Conservation (phyloP, 2,113 vertebrate species). For the Xiphias gladius region DNA sequence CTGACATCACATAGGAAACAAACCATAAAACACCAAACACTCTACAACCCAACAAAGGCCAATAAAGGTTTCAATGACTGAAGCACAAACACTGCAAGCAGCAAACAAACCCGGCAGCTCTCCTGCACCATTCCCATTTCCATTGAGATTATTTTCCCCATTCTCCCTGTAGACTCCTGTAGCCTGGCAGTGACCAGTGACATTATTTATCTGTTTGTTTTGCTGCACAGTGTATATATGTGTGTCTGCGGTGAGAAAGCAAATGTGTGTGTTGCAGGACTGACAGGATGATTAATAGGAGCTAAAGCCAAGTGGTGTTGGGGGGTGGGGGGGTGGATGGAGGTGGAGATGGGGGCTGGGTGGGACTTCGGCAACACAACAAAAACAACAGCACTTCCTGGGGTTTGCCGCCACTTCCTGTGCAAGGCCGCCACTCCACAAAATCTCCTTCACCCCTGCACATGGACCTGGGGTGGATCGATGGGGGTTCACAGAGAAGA, state of each 20-base stretch:
- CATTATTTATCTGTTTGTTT: slow-evolving; percentile 83
- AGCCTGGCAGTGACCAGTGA: slow-evolving; percentile 51
- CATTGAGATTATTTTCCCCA: slow-evolving; percentile 60
- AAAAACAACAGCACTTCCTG: slow-evolving; percentile 78
- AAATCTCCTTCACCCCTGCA: slow-evolving; percentile 16
- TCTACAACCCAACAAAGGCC: slow-evolving; percentile 72
- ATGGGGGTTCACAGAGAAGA: slow-evolving; percentile 21
- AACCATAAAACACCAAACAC: slow-evolving; percentile 75
- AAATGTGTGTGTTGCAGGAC: slow-evolving; percentile 55
- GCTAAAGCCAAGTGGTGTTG: slow-evolving; percentile 46
- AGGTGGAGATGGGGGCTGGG: slow-evolving; percentile 65
- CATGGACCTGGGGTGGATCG: slow-evolving; percentile 30
- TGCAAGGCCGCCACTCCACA: slow-evolving; percentile 27
- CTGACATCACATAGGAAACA: slow-evolving; percentile 73
- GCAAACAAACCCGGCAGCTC: slow-evolving; percentile 68
- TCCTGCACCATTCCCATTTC: slow-evolving; percentile 54
- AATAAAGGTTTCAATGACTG: slow-evolving; percentile 69
- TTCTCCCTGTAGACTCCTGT: slow-evolving; percentile 36
- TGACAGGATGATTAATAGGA: slow-evolving; percentile 82
- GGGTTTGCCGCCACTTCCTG: slow-evolving; percentile 73
- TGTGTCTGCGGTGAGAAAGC: slow-evolving; percentile 52
- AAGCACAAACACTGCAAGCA: slow-evolving; percentile 62
- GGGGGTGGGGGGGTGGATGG: slow-evolving; percentile 18
- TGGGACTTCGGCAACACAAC: slow-evolving; percentile 73
- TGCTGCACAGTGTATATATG: slow-evolving; percentile 47